A percentile compares a stretch with the other conserved stretches of the same genome.
Evolutionary conservation across 2,113 vertebrate species (phyloP).

Genomic region (Bettongia penicillata): DNA sequence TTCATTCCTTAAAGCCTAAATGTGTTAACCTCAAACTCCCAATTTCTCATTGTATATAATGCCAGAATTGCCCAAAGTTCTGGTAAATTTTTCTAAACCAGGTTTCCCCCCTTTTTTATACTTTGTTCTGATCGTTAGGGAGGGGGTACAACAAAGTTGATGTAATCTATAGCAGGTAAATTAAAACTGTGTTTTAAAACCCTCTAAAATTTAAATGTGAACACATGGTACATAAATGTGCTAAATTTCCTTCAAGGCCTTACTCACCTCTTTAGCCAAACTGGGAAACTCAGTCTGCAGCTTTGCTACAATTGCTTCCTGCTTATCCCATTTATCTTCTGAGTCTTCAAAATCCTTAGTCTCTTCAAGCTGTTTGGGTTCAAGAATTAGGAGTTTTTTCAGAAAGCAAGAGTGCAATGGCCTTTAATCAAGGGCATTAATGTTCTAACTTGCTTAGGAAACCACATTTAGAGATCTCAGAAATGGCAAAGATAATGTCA

Average conservation of each 20-base stretch:
- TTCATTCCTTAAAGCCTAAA: neutral
- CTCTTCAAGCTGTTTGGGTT: conserved; percentile 74
- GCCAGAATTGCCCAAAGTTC: neutral
- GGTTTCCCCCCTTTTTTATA: neutral
- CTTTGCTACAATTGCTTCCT: conserved; percentile 89
- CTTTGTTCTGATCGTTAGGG: neutral
- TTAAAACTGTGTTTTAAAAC: neutral
- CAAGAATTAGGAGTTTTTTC: conserved; percentile 10
- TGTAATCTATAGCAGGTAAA: neutral
- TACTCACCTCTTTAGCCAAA: conserved; percentile 91
- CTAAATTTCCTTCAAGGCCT: neutral
- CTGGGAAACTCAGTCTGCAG: conserved; percentile 92
- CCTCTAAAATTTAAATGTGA: neutral
- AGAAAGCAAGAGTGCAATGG: neutral
- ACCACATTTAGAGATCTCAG: conserved; percentile 5
- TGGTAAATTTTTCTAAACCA: neutral
- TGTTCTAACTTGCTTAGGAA: conserved; percentile 33
- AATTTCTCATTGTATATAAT: neutral
- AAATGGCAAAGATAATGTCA: neutral
- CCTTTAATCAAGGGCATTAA: conserved; percentile 8
- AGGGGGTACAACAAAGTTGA: neutral
- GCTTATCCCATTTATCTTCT: conserved; percentile 87
- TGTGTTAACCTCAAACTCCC: conserved; percentile 15
- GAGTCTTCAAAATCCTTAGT: conserved; percentile 80
- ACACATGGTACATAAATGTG: neutral